Evolutionary conservation across 2,888 invertebrate genomes (phyloP).

Genomic region (Clostera curtula): DNA sequence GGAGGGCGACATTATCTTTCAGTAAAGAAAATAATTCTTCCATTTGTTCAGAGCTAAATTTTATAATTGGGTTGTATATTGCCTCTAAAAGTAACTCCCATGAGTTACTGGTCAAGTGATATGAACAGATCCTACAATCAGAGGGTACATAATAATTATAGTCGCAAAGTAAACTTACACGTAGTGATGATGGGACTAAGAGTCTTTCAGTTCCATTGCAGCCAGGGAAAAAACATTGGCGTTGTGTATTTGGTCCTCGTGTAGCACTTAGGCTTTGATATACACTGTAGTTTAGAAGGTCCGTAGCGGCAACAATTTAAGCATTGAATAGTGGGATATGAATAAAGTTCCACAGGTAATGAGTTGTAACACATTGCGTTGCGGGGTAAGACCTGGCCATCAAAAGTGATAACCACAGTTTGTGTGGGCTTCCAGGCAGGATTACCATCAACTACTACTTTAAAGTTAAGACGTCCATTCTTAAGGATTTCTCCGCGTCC

Average conservation of each 20-base stretch:
- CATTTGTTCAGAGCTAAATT: not conserved
- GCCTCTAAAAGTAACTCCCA: constrained; percentile 2
- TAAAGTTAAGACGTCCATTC: too few relatives aligned
- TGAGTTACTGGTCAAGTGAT: constrained; percentile 4
- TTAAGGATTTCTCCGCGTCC: too few relatives aligned
- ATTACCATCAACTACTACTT: too few relatives aligned
- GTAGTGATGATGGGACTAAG: not conserved
- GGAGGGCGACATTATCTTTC: constrained; percentile 1
- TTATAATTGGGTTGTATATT: not conserved
- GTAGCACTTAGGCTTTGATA: too few relatives aligned
- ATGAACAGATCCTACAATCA: constrained; percentile 2
- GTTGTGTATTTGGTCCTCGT: not conserved
- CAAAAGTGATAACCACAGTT: too few relatives aligned
- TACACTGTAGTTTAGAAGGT: too few relatives aligned
- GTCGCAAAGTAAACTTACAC: constrained; percentile 2
- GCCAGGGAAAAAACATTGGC: not conserved
- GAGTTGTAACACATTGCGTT: too few relatives aligned
- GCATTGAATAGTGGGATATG: too few relatives aligned
- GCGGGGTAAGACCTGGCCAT: too few relatives aligned
- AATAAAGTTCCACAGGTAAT: too few relatives aligned
- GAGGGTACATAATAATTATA: constrained; percentile 4
- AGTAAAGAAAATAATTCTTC: not conserved
- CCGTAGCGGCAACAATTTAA: too few relatives aligned
- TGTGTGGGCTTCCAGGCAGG: too few relatives aligned
- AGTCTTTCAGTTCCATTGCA: not conserved